Base-by-base conservation (phyloP, 2,888 invertebrate species). In the Fragum sueziense region DNA sequence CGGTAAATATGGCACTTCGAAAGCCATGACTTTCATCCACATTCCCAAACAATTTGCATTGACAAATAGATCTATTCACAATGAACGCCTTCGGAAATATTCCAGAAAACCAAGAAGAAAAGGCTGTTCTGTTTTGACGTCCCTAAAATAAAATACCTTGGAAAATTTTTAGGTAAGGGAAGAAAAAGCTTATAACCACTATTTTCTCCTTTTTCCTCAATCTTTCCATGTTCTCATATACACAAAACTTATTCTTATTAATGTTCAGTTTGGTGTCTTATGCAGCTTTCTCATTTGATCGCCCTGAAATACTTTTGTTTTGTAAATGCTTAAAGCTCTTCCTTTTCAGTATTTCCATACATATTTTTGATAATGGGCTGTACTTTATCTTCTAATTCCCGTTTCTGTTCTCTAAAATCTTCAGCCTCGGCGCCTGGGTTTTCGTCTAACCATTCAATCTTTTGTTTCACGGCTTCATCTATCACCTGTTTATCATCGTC, bases 361-460 rank as follows among this genome's bases (percentile, higher is more conserved):
- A 99, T 94, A 94, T 99, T 99, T 70, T 97, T 96, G 91, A 99
- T 89, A 92, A 99, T 99, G 11, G 99, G 99, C 93, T 99, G 98
- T 0, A 98, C 98, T 57, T 98, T 95, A 87, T 97, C 97, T 92
- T 98, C 98, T 67, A 99, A 94, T 86, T 97, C 96, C 93, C 98
- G 98, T 96, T 95, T 99, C 93, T 98, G 97, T 91, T 96, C 96
- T 93, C 97, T 97, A 94, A 97, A 97, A 79, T 98, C 97, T 89
- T 98, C 97, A 0, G 96, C 95, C 80, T 98, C 97, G 0, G 97
- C 96, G 89, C 98, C 97, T 90, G 96, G 96, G 94, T 99, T 98
- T 86, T 97, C 96, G 93, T 99, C 99, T 84, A 99, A 94, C 99
- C 99, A 99, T 92, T 98, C 97, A 93, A 99, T 99, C 86, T 97